Percentiles rank a stretch among this genome's conserved stretches.
Evolutionary conservation across 2,797 vertebrate species (phyloP).

Genomic region (Craterocephalus amniculus): DNA sequence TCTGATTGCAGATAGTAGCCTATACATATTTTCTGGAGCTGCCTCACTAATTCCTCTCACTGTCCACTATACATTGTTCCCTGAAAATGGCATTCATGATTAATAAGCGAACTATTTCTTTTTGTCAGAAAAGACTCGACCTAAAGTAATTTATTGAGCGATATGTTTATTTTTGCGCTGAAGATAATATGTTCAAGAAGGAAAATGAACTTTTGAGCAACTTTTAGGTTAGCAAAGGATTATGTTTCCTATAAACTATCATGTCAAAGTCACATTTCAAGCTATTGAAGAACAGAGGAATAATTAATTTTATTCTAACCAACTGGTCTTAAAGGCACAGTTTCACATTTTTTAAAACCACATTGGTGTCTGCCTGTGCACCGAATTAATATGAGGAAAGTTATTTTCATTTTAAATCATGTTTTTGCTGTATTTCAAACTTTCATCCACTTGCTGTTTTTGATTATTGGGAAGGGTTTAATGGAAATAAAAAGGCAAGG

Average conservation of each 20-base stretch:
- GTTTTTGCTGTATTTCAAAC: background rate
- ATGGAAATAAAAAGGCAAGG: slow-evolving; percentile 27
- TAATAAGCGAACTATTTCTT: no score
- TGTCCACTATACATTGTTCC: background rate
- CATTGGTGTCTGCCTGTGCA: background rate
- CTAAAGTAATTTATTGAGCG: background rate
- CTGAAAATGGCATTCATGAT: background rate
- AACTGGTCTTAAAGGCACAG: slow-evolving; percentile 2
- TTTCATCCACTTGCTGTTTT: background rate
- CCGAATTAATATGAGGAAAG: background rate
- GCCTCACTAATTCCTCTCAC: background rate
- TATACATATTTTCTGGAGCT: background rate
- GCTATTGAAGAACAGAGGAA: background rate
- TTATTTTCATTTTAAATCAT: slow-evolving; percentile 4
- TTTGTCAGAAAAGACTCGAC: background rate
- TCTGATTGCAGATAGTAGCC: background rate
- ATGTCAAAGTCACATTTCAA: background rate
- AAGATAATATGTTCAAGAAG: background rate
- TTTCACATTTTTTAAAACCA: slow-evolving; percentile 9
- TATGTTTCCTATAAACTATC: slow-evolving; percentile 28
- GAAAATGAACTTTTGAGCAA: background rate
- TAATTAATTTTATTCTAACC: background rate
- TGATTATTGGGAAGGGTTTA: slow-evolving; percentile 2
- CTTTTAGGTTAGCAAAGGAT: slow-evolving; percentile 17
- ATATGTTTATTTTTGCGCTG: background rate